These are phyloP conservation scores for Halcyon senegalensis DNA, from an alignment of 2,113 vertebrate species.

Conservation along the genomic window DNA sequence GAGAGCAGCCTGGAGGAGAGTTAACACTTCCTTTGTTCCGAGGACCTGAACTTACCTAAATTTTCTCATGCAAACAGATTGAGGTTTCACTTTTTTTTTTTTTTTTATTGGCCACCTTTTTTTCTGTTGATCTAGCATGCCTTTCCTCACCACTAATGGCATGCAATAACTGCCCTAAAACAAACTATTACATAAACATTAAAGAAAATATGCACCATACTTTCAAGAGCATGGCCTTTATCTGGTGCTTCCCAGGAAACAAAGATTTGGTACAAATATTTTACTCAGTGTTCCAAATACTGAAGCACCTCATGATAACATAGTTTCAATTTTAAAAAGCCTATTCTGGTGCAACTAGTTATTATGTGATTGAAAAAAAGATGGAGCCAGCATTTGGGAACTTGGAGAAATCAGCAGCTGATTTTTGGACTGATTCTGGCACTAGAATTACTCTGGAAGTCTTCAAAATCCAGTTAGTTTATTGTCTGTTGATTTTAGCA, in stretches of 20 bases:
- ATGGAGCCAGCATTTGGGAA: conserved; percentile 21
- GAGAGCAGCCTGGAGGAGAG: conserved; percentile 24
- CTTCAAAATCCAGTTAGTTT: not conserved
- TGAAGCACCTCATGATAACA: not conserved
- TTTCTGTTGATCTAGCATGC: not conserved
- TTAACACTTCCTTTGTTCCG: conserved; percentile 41
- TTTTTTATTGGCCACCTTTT: not conserved
- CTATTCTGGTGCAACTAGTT: conserved; percentile 10
- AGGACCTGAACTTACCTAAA: conserved; percentile 4
- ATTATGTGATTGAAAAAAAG: conserved; percentile 45
- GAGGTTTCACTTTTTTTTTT: not conserved
- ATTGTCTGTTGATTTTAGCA: not conserved
- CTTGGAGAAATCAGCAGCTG: not conserved
- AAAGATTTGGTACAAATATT: not conserved
- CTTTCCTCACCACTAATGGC: not conserved
- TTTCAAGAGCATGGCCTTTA: not conserved
- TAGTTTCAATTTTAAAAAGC: conserved; percentile 8
- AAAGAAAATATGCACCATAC: not conserved
- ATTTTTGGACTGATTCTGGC: not conserved
- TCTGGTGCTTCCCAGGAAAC: not conserved
- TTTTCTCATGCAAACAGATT: conserved; percentile 4
- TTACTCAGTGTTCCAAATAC: not conserved
- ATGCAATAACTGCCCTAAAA: conserved; percentile 11
- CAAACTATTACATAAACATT: not conserved
- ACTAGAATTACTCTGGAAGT: conserved; percentile 1